Percentiles rank a stretch among this genome's conserved stretches.
Conservation (phyloP, 2,113 vertebrate species). For the Garra rufa region DNA sequence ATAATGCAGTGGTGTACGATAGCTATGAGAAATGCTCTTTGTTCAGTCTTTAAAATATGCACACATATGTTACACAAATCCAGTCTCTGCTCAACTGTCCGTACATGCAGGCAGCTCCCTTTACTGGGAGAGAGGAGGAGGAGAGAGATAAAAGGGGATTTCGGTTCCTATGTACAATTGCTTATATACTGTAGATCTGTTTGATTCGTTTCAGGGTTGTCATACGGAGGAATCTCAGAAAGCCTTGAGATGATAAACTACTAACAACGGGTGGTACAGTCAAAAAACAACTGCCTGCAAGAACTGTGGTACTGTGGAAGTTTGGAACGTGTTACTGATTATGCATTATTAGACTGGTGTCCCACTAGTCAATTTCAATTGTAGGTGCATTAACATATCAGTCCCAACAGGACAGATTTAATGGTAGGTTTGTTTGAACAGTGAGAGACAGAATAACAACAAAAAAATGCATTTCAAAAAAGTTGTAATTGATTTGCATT, state of each 20-base stretch:
- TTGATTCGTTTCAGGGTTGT: neutral
- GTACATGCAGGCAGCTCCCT: constrained; percentile 29
- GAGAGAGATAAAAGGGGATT: constrained; percentile 55
- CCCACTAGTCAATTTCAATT: neutral
- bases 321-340: neutral
- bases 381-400: neutral
- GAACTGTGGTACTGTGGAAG: neutral
- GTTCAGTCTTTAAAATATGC: constrained; percentile 54
- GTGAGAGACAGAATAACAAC: no score
- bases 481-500: no score
- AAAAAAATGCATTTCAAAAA: no score
- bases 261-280: neutral
- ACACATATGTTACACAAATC: constrained; percentile 18
- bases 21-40: constrained; percentile 27
- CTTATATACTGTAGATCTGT: constrained; percentile 49
- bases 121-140: neutral
- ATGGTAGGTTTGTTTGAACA: no score
- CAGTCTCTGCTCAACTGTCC: constrained; percentile 13
- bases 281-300: neutral
- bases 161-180: constrained; percentile 78
- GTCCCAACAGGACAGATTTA: neutral
- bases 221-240: neutral
- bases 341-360: neutral
- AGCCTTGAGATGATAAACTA: neutral
- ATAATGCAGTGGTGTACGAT: neutral